Conservation (phyloP, 2,113 vertebrate species). For the Eulacestoma nigropectus region DNA sequence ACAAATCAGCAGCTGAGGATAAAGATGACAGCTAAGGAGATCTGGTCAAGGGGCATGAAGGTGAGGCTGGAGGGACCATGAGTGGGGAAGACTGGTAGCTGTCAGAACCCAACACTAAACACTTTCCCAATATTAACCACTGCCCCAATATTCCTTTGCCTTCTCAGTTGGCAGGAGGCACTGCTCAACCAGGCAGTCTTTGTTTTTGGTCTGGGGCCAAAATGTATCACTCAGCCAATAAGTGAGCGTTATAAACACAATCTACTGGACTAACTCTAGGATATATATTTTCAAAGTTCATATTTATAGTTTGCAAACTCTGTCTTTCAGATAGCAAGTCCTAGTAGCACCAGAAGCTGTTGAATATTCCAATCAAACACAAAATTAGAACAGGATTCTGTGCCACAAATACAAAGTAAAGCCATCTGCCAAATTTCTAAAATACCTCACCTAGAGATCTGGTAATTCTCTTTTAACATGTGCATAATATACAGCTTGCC, state of each 20-base stretch:
- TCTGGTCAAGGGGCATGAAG: background rate
- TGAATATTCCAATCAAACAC: constrained; percentile 68
- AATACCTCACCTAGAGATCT: constrained; percentile 66
- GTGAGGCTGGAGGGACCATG: background rate
- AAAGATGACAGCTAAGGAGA: background rate
- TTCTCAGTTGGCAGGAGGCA: background rate
- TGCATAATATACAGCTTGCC: constrained; percentile 26
- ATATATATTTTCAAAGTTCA: constrained; percentile 66
- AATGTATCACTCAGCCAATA: constrained; percentile 33
- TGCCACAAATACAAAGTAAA: constrained; percentile 74
- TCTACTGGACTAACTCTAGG: constrained; percentile 56
- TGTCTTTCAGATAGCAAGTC: constrained; percentile 66
- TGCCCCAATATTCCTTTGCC: background rate
- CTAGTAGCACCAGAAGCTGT: constrained; percentile 68
- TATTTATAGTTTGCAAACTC: constrained; percentile 68
- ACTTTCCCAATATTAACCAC: background rate
- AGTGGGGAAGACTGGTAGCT: background rate
- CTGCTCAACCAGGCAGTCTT: background rate
- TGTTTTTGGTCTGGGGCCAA: background rate
- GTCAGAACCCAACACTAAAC: background rate
- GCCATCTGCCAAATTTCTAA: constrained; percentile 72
- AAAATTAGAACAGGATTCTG: constrained; percentile 66
- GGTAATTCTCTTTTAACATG: constrained; percentile 57
- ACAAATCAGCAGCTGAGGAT: background rate
- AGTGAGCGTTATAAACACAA: constrained; percentile 29